Percentiles rank a stretch among this genome's conserved stretches.
phyloP scores from a whole-genome alignment of 2,888 invertebrate species.

The Punctoribates punctum region DNA sequence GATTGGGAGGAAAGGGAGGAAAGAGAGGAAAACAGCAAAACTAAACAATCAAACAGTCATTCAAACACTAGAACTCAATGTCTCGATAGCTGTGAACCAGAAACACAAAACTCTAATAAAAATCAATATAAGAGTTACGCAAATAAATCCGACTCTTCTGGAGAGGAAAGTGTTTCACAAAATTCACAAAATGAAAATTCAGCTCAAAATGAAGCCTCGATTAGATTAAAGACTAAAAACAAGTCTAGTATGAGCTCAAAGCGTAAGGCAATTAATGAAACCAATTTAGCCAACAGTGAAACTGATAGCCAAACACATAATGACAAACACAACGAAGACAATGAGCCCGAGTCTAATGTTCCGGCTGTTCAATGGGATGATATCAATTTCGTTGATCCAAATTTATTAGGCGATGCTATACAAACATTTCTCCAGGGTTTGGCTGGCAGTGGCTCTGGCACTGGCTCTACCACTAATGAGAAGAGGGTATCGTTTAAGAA shows the following conservation, averaged over 20 bases:
- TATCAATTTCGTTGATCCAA: slow-evolving; percentile 46
- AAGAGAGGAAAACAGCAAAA: slow-evolving; percentile 4
- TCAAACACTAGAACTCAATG: slow-evolving; percentile 16
- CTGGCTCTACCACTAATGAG: slow-evolving; percentile 24
- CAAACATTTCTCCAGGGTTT: slow-evolving; percentile 47
- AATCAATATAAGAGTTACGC: slow-evolving; percentile 2
- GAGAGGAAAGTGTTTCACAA: background rate
- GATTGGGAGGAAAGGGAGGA: too few species aligned
- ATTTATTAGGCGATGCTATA: slow-evolving; percentile 47
- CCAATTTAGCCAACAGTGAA: background rate
- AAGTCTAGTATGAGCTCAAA: background rate
- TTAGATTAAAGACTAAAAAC: background rate
- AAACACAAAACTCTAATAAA: background rate
- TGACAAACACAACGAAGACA: background rate
- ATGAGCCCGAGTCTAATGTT: slow-evolving; percentile 24
- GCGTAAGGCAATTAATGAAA: slow-evolving; percentile 4
- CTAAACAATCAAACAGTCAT: background rate
- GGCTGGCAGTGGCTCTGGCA: background rate
- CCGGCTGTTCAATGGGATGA: slow-evolving; percentile 48
- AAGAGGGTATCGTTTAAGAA: slow-evolving; percentile 46
- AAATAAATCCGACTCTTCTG: background rate
- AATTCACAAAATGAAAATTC: background rate
- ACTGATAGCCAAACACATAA: background rate
- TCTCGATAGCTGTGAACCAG: slow-evolving; percentile 7
- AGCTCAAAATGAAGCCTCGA: background rate